These are phyloP conservation scores for Eudyptes chrysolophus DNA, from an alignment of 2,113 vertebrate genomes.

Conservation along the genomic window DNA sequence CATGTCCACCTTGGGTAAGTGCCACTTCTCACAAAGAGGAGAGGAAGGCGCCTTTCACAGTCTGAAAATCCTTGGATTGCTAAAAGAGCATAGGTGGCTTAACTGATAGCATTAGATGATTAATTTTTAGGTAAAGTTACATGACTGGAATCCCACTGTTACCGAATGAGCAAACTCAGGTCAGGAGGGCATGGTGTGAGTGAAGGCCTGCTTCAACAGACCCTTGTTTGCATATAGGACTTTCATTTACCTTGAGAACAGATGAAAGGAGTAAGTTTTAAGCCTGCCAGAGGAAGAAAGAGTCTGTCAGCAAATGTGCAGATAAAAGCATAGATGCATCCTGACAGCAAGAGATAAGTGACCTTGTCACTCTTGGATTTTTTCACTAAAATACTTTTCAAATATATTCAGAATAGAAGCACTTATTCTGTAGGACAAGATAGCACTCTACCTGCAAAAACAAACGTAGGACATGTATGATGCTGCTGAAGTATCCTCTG, in stretches of 20 bases:
- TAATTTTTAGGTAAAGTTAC: not conserved
- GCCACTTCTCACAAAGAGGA: not conserved
- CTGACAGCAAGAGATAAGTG: not conserved
- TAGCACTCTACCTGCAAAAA: not conserved
- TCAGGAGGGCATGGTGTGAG: not conserved
- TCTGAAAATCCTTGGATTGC: not conserved
- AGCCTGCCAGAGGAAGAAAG: not conserved
- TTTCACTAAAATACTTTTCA: not conserved
- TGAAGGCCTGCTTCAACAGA: not conserved
- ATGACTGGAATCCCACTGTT: not conserved
- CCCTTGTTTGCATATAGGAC: not conserved
- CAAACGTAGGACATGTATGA: not conserved
- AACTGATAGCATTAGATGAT: not conserved
- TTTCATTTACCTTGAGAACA: constrained; percentile 13
- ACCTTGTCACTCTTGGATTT: not conserved
- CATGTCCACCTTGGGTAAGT: too few relatives aligned
- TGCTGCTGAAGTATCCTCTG: not conserved
- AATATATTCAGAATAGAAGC: not conserved
- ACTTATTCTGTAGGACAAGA: not conserved
- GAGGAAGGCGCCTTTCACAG: not conserved
- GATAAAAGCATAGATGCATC: not conserved
- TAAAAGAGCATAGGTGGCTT: not conserved
- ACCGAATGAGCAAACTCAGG: not conserved
- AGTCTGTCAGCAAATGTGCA: not conserved
- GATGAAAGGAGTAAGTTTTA: not conserved